A percentile compares a stretch with the other conserved stretches of the same genome.
phyloP scores from a whole-genome alignment of 2,113 vertebrate species.

The Lanius collurio region DNA sequence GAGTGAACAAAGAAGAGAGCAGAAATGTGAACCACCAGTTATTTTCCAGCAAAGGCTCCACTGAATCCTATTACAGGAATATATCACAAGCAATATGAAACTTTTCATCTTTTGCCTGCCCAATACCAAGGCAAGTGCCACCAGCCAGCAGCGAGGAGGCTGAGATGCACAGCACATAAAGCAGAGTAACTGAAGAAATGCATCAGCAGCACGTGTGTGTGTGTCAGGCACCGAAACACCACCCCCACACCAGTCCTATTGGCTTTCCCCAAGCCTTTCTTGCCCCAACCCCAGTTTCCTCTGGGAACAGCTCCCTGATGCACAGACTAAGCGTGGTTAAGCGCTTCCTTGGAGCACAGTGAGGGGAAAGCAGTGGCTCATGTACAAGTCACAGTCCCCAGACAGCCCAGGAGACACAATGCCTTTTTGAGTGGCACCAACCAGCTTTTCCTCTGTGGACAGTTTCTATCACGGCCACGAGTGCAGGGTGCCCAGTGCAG shows the following conservation, averaged over 20 bases:
- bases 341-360: neutral
- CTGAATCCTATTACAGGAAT: neutral
- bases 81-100: neutral
- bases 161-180: neutral
- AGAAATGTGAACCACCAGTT: neutral
- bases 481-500: neutral
- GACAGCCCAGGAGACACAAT: neutral
- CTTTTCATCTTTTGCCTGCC: neutral
- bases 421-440: neutral
- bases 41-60: neutral
- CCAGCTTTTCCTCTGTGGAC: neutral
- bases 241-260: rapidly evolving
- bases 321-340: neutral
- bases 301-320: neutral
- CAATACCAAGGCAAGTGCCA: neutral
- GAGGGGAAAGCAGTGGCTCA: neutral
- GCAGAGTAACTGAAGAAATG: neutral
- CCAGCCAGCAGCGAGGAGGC: neutral
- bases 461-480: rapidly evolving
- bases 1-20: neutral
- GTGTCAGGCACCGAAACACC: neutral
- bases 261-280: neutral
- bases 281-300: neutral
- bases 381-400: neutral
- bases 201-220: rapidly evolving